Evolutionary conservation across 2,888 invertebrate species (phyloP).

Genomic region (Blastobasis lacticolella): DNA sequence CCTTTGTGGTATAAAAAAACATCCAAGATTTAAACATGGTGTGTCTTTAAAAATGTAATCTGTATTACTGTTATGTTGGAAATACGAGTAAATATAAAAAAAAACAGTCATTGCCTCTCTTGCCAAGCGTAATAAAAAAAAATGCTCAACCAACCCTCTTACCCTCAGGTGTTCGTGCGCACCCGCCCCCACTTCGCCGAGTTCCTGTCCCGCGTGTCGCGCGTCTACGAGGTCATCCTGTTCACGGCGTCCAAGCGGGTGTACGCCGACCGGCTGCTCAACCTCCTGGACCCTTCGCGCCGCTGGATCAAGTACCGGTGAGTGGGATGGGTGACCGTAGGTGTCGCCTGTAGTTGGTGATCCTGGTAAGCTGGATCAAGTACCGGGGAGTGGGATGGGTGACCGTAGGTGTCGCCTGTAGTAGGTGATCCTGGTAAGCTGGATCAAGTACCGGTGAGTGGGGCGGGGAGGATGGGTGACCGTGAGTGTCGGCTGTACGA

Average conservation of each 20-base stretch:
- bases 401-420: too few species aligned
- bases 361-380: constrained; percentile 73
- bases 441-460: constrained; percentile 80
- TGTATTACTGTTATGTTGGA: too few species aligned
- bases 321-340: not conserved
- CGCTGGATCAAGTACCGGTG: constrained; percentile 87
- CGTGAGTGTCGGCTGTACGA: too few species aligned
- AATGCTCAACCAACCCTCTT: not conserved
- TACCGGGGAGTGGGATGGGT: constrained; percentile 53
- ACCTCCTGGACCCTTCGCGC: constrained; percentile 91
- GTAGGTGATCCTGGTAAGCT: too few species aligned
- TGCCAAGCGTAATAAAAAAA: too few species aligned
- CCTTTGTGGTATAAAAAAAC: too few species aligned
- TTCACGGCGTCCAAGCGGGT: constrained; percentile 97
- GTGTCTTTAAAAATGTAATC: too few species aligned
- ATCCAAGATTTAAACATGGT: too few species aligned
- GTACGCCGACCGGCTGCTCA: constrained; percentile 94
- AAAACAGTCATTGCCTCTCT: too few species aligned
- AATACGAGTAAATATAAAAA: too few species aligned
- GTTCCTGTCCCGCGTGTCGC: constrained; percentile 91
- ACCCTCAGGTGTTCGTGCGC: constrained; percentile 78
- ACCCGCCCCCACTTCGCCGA: constrained; percentile 93
- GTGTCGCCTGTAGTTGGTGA: too few species aligned
- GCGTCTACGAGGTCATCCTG: constrained; percentile 92
- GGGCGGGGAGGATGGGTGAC: too few species aligned